Percentiles rank a stretch among this genome's conserved stretches.
These are phyloP conservation scores for Hormiphora californensis DNA, from an alignment of 37 sponge, comb jelly and placozoan species.

Conservation along the genomic window DNA sequence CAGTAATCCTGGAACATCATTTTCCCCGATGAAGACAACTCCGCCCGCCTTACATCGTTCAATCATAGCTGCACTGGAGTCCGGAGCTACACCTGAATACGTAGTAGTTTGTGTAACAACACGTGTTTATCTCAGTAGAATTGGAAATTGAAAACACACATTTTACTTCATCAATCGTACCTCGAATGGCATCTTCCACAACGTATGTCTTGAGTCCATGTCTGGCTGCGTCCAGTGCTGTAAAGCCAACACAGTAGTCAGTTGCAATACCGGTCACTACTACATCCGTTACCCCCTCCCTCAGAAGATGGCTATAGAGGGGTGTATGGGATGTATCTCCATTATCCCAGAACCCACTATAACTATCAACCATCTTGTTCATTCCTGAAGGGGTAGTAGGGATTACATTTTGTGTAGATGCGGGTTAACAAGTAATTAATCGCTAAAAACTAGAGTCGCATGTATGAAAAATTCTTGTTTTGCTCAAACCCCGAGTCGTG, in stretches of 20 bases:
- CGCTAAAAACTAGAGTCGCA: no score
- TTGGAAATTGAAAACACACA: no score
- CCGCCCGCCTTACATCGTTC: not conserved
- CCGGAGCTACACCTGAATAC: not conserved
- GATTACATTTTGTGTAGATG: no score
- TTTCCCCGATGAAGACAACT: not conserved
- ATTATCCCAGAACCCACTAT: constrained; percentile 52
- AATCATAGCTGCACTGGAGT: not conserved
- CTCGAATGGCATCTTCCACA: constrained; percentile 16
- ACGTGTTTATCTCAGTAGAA: no score
- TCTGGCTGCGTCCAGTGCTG: constrained; percentile 52
- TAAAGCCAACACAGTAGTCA: constrained; percentile 48
- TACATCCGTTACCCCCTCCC: constrained; percentile 21
- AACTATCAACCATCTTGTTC: constrained; percentile 4
- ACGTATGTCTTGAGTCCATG: constrained; percentile 27
- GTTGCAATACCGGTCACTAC: constrained; percentile 35
- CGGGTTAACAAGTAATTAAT: no score
- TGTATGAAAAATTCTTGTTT: no score
- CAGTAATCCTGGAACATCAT: no score
- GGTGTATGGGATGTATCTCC: constrained; percentile 52
- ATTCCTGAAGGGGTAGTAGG: constrained; percentile 34
- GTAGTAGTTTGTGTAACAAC: not conserved
- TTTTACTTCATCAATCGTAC: no score
- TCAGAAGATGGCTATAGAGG: not conserved
- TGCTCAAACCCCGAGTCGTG: no score